Percentiles rank a stretch among this genome's conserved stretches.
phyloP scores from a whole-genome alignment of 1,140 invertebrate genomes.

The Orussus abietinus region DNA sequence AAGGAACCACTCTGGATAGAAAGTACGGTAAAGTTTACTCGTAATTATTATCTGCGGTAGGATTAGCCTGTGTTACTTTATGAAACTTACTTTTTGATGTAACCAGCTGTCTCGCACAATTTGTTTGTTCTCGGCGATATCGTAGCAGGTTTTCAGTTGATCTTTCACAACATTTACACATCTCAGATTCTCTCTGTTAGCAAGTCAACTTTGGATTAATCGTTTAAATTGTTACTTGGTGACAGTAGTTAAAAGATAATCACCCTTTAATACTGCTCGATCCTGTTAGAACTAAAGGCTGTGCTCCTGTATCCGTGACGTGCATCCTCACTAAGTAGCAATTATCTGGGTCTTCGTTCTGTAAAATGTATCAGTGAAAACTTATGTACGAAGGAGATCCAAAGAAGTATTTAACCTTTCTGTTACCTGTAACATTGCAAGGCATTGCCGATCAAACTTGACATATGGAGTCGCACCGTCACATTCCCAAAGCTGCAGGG shows the following conservation, averaged over 20 bases:
- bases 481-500: slow-evolving; percentile 69
- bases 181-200: slow-evolving; percentile 54
- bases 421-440: slow-evolving; percentile 27
- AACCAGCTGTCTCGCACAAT: slow-evolving; percentile 63
- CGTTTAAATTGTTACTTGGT: slow-evolving; percentile 20
- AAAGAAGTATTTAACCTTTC: neutral
- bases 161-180: slow-evolving; percentile 55
- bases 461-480: slow-evolving; percentile 58
- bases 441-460: slow-evolving; percentile 56
- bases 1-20: slow-evolving; percentile 55
- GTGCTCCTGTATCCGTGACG: slow-evolving; percentile 27
- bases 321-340: slow-evolving; percentile 62
- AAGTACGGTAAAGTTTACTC: slow-evolving; percentile 19
- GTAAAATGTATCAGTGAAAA: slow-evolving; percentile 11
- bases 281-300: slow-evolving; percentile 60
- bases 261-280: slow-evolving; percentile 59
- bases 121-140: slow-evolving; percentile 63
- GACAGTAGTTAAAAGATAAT: slow-evolving; percentile 11
- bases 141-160: slow-evolving; percentile 53
- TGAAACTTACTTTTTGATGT: slow-evolving; percentile 54
- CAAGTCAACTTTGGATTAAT: too few relatives aligned
- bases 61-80: slow-evolving; percentile 6
- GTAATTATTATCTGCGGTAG: slow-evolving; percentile 17
- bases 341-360: slow-evolving; percentile 60
- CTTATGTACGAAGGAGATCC: slow-evolving; percentile 3